phyloP scores from a whole-genome alignment of 2,113 vertebrate genomes.

The Typhlomys cinereus region DNA sequence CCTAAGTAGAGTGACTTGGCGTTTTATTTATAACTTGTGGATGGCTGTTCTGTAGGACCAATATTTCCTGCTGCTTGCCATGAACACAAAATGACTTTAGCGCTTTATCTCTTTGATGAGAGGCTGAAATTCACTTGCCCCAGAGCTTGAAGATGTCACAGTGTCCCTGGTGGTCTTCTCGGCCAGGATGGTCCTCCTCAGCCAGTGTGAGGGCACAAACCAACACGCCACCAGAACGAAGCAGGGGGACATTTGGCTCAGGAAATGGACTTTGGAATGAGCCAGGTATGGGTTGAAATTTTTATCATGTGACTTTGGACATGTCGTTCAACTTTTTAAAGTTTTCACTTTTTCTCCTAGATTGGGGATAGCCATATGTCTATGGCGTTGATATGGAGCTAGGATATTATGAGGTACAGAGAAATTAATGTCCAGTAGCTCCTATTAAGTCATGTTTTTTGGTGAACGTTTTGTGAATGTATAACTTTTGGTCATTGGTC shows the following conservation, averaged over 20 bases:
- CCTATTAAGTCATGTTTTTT: not conserved
- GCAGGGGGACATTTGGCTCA: not conserved
- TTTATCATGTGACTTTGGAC: not conserved
- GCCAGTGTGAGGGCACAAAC: not conserved
- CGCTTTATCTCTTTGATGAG: slow-evolving; percentile 54
- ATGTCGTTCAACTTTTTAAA: not conserved
- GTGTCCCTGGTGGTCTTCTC: not conserved
- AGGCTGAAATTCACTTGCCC: slow-evolving; percentile 12
- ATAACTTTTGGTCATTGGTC: slow-evolving; percentile 1
- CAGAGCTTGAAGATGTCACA: not conserved
- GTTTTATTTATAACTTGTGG: slow-evolving; percentile 53
- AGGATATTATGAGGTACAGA: not conserved
- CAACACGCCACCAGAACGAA: not conserved
- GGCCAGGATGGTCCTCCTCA: not conserved
- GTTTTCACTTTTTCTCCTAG: slow-evolving; percentile 25
- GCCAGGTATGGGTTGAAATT: not conserved
- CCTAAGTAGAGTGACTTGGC: not conserved
- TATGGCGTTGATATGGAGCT: not conserved
- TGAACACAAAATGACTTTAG: slow-evolving; percentile 43
- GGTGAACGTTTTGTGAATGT: not conserved
- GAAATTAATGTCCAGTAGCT: not conserved
- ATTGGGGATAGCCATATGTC: not conserved
- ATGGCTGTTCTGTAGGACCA: not conserved
- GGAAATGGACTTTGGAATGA: slow-evolving; percentile 19
- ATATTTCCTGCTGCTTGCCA: slow-evolving; percentile 19